phyloP scores from a whole-genome alignment of 2,797 vertebrate genomes.

The Centroberyx gerrardi region DNA sequence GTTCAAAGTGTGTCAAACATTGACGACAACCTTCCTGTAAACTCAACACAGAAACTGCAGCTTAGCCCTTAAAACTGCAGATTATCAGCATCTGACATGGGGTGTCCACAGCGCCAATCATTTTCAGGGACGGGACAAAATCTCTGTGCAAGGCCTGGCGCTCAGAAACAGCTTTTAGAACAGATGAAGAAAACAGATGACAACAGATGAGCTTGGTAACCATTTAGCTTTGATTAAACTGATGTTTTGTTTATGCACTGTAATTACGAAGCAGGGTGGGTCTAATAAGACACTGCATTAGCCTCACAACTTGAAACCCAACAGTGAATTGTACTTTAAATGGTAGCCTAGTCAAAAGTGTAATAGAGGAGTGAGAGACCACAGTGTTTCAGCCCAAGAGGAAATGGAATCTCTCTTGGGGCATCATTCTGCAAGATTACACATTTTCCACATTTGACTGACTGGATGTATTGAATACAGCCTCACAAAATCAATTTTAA shows the following conservation, averaged over 20 bases:
- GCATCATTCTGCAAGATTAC: not conserved
- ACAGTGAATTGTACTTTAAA: constrained; percentile 4
- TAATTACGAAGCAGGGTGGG: constrained; percentile 17
- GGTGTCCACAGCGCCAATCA: constrained; percentile 22
- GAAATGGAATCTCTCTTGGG: not conserved
- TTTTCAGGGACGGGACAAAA: constrained; percentile 27
- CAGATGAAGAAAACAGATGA: constrained; percentile 22
- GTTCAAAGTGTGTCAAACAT: constrained; percentile 42
- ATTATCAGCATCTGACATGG: constrained; percentile 51
- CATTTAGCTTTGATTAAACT: constrained; percentile 16
- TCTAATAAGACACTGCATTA: constrained; percentile 11
- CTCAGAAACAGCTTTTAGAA: constrained; percentile 21
- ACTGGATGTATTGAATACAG: not conserved
- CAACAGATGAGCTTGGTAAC: constrained; percentile 12
- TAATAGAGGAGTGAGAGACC: not conserved
- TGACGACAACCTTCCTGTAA: constrained; percentile 25
- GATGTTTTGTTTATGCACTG: not conserved
- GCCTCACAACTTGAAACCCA: constrained; percentile 15
- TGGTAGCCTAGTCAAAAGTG: not conserved
- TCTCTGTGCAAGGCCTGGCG: not conserved
- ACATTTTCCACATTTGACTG: not conserved
- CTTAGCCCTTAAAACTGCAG: constrained; percentile 55
- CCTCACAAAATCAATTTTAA: no score
- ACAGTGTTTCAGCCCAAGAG: not conserved
- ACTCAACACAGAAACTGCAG: constrained; percentile 40